Evolutionary conservation across 2,113 vertebrate species (phyloP).

Genomic region (Boulengeromyrus knoepffleri): DNA sequence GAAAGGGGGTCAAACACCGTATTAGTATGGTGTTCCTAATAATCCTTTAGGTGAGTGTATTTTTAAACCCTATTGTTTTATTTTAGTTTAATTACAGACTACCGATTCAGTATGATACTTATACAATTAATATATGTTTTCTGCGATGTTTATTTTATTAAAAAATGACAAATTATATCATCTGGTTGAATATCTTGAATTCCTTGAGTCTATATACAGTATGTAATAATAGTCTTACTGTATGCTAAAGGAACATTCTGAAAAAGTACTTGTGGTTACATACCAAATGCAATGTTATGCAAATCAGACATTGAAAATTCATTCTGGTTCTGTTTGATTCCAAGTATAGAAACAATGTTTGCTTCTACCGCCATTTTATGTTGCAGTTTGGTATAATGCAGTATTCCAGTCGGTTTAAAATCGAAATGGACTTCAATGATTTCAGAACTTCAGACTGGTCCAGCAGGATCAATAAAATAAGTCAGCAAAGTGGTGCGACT

Average conservation of each 20-base stretch:
- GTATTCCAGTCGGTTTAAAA: rapidly evolving
- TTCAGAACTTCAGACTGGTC: constrained; percentile 14
- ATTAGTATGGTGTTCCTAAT: no score
- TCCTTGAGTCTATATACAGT: background rate
- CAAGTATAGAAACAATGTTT: background rate
- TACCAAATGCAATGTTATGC: background rate
- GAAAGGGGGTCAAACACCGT: no score
- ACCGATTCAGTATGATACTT: no score
- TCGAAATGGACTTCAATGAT: constrained; percentile 36
- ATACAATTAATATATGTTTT: no score
- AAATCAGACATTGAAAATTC: background rate
- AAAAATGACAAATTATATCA: no score
- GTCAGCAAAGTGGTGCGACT: background rate
- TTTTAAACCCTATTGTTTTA: no score
- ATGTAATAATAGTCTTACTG: no score
- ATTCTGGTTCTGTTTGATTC: background rate
- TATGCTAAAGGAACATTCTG: background rate
- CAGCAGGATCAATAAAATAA: background rate
- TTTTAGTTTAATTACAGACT: background rate
- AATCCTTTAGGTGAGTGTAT: no score
- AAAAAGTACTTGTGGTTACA: background rate
- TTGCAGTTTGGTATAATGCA: constrained; percentile 58
- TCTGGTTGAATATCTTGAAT: background rate
- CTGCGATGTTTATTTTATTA: no score
- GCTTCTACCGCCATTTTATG: background rate